phyloP scores from a whole-genome alignment of 2,888 invertebrate species.

The Drosophila nigritarsus region DNA sequence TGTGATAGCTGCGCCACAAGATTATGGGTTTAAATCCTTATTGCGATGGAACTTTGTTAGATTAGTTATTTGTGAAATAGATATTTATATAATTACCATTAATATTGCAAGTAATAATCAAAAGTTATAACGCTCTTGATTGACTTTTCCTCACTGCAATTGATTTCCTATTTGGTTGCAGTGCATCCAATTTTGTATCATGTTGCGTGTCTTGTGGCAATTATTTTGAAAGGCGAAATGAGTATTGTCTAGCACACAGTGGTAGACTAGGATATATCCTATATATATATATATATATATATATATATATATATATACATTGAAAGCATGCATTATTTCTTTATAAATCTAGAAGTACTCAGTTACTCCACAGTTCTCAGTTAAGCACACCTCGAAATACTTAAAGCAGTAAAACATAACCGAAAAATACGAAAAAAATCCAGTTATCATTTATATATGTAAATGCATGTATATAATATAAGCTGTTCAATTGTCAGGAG shows the following conservation, averaged over 20 bases:
- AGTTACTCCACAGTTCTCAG: neutral
- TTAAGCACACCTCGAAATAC: neutral
- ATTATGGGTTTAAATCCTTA: neutral
- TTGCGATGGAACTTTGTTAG: neutral
- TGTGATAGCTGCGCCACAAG: neutral
- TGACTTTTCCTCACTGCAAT: conserved; percentile 12
- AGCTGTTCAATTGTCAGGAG: neutral
- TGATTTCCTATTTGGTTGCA: conserved; percentile 25
- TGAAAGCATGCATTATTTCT: neutral
- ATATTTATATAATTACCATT: conserved; percentile 5
- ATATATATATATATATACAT: neutral
- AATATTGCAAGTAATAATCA: neutral
- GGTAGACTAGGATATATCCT: conserved; percentile 18
- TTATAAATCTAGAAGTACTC: neutral
- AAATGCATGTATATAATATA: neutral
- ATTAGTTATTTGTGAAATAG: neutral
- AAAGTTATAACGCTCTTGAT: conserved; percentile 11
- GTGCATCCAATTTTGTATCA: conserved; percentile 38
- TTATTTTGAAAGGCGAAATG: conserved; percentile 17
- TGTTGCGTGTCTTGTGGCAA: conserved; percentile 33
- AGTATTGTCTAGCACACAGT: conserved; percentile 1
- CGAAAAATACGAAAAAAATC: neutral
- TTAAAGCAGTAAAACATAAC: neutral
- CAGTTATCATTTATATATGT: neutral
- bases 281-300: no score